phyloP scores from a whole-genome alignment of 2,797 vertebrate genomes.

The Coluber constrictor region DNA sequence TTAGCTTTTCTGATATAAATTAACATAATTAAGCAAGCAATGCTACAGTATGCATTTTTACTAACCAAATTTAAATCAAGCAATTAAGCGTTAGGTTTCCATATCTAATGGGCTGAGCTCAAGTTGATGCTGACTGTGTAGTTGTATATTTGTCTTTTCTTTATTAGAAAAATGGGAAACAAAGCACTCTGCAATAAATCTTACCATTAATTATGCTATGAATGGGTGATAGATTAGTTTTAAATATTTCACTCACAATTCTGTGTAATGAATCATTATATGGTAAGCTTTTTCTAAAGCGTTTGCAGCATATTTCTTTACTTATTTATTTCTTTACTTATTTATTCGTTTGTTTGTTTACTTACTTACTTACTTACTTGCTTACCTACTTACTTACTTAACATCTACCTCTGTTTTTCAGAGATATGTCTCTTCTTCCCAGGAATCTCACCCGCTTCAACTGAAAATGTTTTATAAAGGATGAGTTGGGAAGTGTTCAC shows the following conservation, averaged over 20 bases:
- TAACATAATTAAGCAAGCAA: conserved; percentile 77
- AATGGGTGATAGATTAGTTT: conserved; percentile 39
- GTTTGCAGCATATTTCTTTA: background rate
- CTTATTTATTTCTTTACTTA: background rate
- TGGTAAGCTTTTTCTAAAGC: background rate
- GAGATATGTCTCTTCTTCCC: background rate
- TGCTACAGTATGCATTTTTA: conserved; percentile 71
- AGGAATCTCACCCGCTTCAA: background rate
- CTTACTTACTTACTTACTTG: background rate
- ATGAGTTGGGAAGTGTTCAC: background rate
- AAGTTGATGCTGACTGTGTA: conserved; percentile 61
- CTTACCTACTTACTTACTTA: background rate
- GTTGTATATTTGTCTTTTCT: conserved; percentile 66
- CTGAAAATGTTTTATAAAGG: background rate
- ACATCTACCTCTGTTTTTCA: background rate
- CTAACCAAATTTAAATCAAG: conserved; percentile 75
- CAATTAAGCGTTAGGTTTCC: conserved; percentile 75
- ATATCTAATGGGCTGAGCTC: conserved; percentile 65
- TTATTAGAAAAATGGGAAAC: conserved; percentile 63
- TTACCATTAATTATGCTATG: conserved; percentile 66
- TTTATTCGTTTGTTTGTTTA: too few species aligned
- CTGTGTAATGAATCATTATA: conserved; percentile 2
- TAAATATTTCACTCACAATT: conserved; percentile 25
- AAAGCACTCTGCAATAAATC: conserved; percentile 58
- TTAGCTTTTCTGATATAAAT: conserved; percentile 77